These are phyloP conservation scores for Telmatochromis bifrenatus DNA, from an alignment of 2,113 vertebrate species.

Conservation along the genomic window DNA sequence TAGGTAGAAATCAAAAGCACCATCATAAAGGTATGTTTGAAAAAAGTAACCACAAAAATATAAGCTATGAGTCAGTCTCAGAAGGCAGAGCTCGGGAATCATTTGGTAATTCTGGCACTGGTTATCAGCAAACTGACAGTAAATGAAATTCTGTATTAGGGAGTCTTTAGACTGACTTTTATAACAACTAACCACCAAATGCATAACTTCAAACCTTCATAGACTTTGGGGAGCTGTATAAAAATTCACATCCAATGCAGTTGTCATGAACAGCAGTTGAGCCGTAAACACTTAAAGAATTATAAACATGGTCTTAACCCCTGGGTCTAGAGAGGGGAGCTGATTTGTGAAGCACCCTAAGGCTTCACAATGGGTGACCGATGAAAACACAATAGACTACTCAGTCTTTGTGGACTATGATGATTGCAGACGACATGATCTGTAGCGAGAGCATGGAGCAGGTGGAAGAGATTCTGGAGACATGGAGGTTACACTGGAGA, in stretches of 20 bases:
- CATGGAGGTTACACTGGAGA: not conserved
- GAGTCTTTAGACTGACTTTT: fast-evolving
- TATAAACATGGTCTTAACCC: not conserved
- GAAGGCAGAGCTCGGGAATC: not conserved
- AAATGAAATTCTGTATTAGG: not conserved
- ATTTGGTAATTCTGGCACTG: not conserved
- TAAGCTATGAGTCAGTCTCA: not conserved
- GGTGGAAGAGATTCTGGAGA: not conserved
- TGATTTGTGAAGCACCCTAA: not conserved
- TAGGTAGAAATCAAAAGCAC: not conserved
- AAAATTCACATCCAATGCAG: not conserved
- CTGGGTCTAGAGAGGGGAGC: not conserved
- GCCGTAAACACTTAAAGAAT: fast-evolving
- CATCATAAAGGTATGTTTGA: not conserved
- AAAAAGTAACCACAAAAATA: not conserved
- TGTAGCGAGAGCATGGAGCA: not conserved
- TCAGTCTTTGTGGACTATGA: not conserved
- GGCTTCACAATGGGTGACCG: fast-evolving
- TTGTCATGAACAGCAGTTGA: not conserved
- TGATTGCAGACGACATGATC: not conserved
- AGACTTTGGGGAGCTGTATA: not conserved
- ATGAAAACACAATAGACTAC: not conserved
- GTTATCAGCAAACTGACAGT: not conserved
- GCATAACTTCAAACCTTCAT: not conserved
- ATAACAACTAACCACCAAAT: not conserved